Evolutionary conservation across 2,888 invertebrate species (phyloP).

Genomic region (Biston stratarius): DNA sequence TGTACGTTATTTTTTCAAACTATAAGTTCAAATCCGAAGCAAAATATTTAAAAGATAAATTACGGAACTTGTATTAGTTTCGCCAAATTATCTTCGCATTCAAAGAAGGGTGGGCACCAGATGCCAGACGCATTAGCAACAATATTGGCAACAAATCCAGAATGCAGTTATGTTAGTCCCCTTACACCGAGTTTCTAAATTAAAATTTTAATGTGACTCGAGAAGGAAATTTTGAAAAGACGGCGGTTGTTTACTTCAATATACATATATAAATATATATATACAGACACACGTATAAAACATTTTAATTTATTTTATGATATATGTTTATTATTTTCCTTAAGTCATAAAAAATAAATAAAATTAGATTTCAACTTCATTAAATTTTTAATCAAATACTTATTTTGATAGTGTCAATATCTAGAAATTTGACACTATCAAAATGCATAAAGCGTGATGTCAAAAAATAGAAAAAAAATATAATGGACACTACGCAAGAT

Average conservation of each 20-base stretch:
- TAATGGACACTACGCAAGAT: too few species aligned
- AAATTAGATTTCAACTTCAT: too few species aligned
- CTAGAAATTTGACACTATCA: too few species aligned
- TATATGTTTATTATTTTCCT: too few species aligned
- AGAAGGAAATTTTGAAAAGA: background rate
- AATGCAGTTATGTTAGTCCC: conserved; percentile 43
- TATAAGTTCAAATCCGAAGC: background rate
- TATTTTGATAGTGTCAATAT: too few species aligned
- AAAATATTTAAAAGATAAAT: background rate
- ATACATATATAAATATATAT: too few species aligned
- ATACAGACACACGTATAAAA: too few species aligned
- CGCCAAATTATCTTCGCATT: conserved; percentile 64
- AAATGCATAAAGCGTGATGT: too few species aligned
- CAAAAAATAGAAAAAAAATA: too few species aligned
- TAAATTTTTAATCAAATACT: too few species aligned
- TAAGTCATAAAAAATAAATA: too few species aligned
- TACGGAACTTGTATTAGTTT: conserved; percentile 61
- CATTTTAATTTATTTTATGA: too few species aligned
- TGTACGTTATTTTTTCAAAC: background rate
- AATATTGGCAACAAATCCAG: conserved; percentile 58
- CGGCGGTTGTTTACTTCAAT: background rate
- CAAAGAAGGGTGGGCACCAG: conserved; percentile 56
- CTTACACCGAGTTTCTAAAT: conserved; percentile 19
- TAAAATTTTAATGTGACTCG: conserved; percentile 12
- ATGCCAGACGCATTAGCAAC: conserved; percentile 68